Base-by-base conservation (phyloP, 2,797 vertebrate species). In the Mus spretus region DNA sequence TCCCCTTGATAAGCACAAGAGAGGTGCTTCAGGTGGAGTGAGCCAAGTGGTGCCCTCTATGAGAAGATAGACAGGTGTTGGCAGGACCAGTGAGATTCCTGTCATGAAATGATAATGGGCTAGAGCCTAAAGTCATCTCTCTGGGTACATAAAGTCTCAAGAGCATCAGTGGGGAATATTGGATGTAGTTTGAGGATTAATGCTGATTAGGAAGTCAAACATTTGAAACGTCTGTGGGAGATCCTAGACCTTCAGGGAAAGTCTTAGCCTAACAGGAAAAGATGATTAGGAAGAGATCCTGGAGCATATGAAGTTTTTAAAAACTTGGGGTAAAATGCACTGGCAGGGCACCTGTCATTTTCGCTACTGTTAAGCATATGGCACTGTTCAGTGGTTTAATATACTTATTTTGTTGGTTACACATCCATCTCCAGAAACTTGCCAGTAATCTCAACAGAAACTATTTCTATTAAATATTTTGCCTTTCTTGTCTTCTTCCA, bases 11-110 rank as follows among this genome's bases (percentile, higher is more conserved):
- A 10, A 10, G 28, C 15, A 5, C 19, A 26, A 57, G 47, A 65
- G n/a, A 8, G 0, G 0, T 14, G 0, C 15, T 7, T 17, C 40
- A 44, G 34, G 11, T 47, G 9, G 80, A 22, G 17, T n/a, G 40
- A n/a, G 28, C 10, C 82, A 50, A 40, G 59, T 20, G 82, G 15
- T 84, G 59, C 10, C 24, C 7, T 44, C 28, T 28, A 8, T 31
- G 28, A 65, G 82, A 63, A 84, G 13, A 26, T 37, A 83, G 37
- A 17, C 44, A 67, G 81, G 15, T 19, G 59, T 50, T 65, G 40
- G 40, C 61, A 24, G 44, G 44, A n/a, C 17, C 44, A 50, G 17
- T 50, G 61, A 19, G 28, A 40, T 47, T 28, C 17, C 20, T 12
- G 10, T 61, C 61, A 34, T 67, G 44, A 67, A 47, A 84, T 34